These are phyloP conservation scores for Camponotus fellah DNA, from an alignment of 2,888 invertebrate genomes.

Conservation along the genomic window DNA sequence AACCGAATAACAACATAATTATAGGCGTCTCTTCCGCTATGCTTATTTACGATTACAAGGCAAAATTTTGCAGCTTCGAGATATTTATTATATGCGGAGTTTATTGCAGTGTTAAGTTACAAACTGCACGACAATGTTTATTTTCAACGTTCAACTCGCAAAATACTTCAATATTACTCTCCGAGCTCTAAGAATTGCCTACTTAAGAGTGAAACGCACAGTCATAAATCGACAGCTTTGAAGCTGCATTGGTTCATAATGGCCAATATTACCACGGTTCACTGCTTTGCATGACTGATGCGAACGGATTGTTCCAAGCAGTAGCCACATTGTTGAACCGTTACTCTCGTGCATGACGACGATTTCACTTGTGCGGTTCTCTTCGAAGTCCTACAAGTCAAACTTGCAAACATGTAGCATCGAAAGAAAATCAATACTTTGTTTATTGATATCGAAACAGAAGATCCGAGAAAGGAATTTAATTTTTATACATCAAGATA, in stretches of 20 bases:
- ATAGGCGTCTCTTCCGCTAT: background rate
- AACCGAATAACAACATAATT: background rate
- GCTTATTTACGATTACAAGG: conserved; percentile 25
- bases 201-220: conserved; percentile 38
- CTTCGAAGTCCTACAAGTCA: conserved; percentile 8
- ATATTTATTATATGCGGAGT: background rate
- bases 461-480: background rate
- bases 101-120: conserved; percentile 39
- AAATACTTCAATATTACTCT: conserved; percentile 24
- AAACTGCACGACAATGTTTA: conserved; percentile 16
- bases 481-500: background rate
- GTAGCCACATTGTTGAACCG: conserved; percentile 43
- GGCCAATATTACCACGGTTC: conserved; percentile 31
- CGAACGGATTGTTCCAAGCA: conserved; percentile 43
- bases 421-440: background rate
- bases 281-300: conserved; percentile 48
- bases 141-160: conserved; percentile 3
- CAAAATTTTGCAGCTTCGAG: background rate
- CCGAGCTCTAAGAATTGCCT: conserved; percentile 11
- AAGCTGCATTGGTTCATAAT: conserved; percentile 29
- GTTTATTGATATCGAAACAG: background rate
- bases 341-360: conserved; percentile 38
- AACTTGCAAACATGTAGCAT: background rate
- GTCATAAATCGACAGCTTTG: conserved; percentile 47
- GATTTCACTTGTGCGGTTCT: conserved; percentile 1